Evolutionary conservation across 2,113 vertebrate species (phyloP).

Genomic region (Daubentonia madagascariensis): DNA sequence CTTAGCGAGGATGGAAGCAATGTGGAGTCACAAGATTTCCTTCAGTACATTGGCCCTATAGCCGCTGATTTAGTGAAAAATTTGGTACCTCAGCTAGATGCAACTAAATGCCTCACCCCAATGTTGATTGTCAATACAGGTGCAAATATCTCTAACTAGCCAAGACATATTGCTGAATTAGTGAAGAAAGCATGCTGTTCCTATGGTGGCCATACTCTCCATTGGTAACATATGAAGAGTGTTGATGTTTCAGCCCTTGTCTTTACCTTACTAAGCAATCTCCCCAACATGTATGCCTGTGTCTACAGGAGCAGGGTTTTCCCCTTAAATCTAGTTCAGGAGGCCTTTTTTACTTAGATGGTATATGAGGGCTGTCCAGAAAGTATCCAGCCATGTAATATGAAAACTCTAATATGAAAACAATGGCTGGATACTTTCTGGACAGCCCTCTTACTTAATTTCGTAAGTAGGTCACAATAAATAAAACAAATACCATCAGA

Average conservation of each 20-base stretch:
- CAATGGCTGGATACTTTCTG: too few species aligned
- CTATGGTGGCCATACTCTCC: neutral
- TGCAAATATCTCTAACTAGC: too few species aligned
- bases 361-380: neutral
- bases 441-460: neutral
- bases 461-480: neutral
- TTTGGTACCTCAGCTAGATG: neutral
- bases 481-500: neutral
- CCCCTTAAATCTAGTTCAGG: neutral
- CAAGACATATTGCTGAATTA: too few species aligned
- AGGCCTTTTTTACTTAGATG: neutral
- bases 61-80: neutral
- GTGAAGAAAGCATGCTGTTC: neutral
- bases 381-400: too few species aligned
- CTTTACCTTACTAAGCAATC: neutral
- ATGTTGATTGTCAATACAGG: rapidly evolving
- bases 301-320: rapidly evolving
- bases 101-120: neutral
- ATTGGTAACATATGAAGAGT: neutral
- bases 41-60: rapidly evolving
- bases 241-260: too few species aligned
- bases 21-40: neutral
- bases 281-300: neutral
- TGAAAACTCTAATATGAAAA: too few species aligned
- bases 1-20: neutral